phyloP scores from a whole-genome alignment of 2,113 vertebrate species.

The Actinemys pallida region DNA sequence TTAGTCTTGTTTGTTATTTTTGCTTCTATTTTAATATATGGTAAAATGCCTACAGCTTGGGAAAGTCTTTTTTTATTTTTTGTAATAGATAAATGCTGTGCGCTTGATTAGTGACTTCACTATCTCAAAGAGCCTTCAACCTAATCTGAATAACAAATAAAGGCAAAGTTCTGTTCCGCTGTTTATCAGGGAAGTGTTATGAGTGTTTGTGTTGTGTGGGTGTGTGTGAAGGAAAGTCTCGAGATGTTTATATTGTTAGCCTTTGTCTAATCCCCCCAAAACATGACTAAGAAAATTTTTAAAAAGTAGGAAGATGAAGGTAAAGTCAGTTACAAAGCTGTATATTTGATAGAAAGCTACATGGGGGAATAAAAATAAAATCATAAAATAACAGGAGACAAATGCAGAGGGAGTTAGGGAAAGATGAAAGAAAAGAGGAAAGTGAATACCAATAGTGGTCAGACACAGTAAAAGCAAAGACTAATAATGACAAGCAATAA shows the following conservation, averaged over 20 bases:
- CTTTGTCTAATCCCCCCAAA: constrained; percentile 15
- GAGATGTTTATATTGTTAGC: neutral
- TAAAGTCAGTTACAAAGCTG: constrained; percentile 56
- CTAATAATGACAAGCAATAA: constrained; percentile 67
- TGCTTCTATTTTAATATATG: neutral
- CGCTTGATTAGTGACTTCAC: neutral
- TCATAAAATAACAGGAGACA: constrained; percentile 52
- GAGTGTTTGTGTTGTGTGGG: neutral
- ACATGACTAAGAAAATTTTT: neutral
- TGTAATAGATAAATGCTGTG: neutral
- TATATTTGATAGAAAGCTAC: constrained; percentile 55
- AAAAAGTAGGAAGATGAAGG: constrained; percentile 67
- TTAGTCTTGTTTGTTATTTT: neutral
- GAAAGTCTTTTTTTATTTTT: neutral
- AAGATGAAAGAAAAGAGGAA: constrained; percentile 74
- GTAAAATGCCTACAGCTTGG: neutral
- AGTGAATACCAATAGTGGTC: constrained; percentile 72
- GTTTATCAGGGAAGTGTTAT: neutral
- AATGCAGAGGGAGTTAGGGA: constrained; percentile 39
- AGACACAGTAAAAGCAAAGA: constrained; percentile 66
- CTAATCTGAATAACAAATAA: neutral
- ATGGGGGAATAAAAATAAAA: constrained; percentile 57
- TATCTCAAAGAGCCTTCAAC: neutral
- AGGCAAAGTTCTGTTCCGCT: constrained; percentile 7
- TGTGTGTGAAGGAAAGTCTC: constrained; percentile 33